Base-by-base conservation (phyloP, 2,888 invertebrate genomes). In the Cinara cedri region DNA sequence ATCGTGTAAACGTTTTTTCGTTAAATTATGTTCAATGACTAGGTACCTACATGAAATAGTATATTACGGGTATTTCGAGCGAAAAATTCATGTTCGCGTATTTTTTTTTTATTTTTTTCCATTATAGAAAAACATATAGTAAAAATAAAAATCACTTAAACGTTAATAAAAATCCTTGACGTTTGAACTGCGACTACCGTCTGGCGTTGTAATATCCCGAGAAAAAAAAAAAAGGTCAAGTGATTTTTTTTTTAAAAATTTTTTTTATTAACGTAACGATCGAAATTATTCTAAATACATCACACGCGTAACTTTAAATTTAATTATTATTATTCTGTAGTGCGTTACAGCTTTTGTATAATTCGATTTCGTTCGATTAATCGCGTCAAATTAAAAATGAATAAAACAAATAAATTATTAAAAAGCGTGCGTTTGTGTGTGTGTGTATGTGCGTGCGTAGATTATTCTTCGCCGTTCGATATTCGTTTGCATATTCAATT, bases 101-200 rank as follows among this genome's bases (percentile, higher is more conserved):
- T 46, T 72, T 72, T n/a, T n/a, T n/a, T n/a, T n/a, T n/a, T n/a
- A n/a, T n/a, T n/a, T n/a, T n/a, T 60, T 55, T 21, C 26, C 60
- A 72, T 72, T 60, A 19, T n/a, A n/a, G 46, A 13, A 8, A 11
- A 21, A 11, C n/a, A 24, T 10, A 70, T 34, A 34, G 34, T 34
- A 34, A 6, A 34, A 34, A 34, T 34, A 54, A 34, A 34, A 72
- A 72, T 24, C 46, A 60, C 57, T 72, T 60, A 19, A 26, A 46
- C 19, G 26, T 72, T 44, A 34, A 34, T 4, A 34, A 46, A 71
- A 72, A 60, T 72, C 72, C 72, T 72, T 60, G 72, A 60, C 72
- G 60, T 49, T 72, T 24, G 72, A 34, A 34, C 60, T n/a, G n/a
- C 71, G 44, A 42, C 55, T 21, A 24, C 10, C 9, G 24, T 72